Conservation (phyloP, 2,797 vertebrate species). For the Eulemur coronatus region DNA sequence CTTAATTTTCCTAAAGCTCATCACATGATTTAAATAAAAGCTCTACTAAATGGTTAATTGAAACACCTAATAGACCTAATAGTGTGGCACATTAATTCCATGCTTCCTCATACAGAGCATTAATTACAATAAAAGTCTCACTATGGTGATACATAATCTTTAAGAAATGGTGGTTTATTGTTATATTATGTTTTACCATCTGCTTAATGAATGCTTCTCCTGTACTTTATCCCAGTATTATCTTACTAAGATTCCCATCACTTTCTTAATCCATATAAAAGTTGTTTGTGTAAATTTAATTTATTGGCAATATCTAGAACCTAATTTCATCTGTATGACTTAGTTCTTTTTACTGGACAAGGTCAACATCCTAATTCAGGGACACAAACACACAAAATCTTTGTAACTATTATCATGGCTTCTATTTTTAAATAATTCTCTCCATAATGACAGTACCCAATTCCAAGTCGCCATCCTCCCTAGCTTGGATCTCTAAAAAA, state of each 20-base stretch:
- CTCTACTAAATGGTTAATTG: background rate
- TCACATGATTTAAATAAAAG: conserved; percentile 7
- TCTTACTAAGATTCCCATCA: conserved; percentile 19
- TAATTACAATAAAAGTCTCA: background rate
- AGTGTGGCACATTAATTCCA: background rate
- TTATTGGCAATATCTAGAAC: background rate
- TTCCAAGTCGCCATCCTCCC: background rate
- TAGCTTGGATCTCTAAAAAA: background rate
- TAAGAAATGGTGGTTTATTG: conserved; percentile 5
- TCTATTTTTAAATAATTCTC: background rate
- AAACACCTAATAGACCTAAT: background rate
- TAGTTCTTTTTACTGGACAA: background rate
- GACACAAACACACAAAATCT: background rate
- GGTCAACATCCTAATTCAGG: background rate
- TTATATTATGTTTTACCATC: background rate
- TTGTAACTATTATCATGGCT: background rate
- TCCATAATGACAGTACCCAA: background rate
- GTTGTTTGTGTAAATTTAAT: background rate
- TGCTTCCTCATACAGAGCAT: background rate
- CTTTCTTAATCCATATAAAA: background rate
- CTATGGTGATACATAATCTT: background rate
- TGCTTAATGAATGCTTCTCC: background rate
- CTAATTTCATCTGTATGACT: background rate
- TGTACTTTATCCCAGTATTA: background rate
- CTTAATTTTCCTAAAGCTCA: background rate